Evolutionary conservation across 2,797 vertebrate species (phyloP).

Genomic region (Euphonia xanthogaster): DNA sequence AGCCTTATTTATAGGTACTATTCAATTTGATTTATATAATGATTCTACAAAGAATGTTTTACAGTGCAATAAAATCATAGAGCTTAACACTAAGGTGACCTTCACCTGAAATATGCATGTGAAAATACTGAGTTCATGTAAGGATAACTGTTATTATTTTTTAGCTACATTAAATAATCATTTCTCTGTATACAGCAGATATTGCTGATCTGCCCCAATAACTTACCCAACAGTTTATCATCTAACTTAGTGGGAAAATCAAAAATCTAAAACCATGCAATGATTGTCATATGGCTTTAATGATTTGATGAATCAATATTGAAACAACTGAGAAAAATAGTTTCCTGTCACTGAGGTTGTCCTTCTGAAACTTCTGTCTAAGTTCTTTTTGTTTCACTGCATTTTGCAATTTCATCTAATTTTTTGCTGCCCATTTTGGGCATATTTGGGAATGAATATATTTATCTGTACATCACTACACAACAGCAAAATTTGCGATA

Average conservation of each 20-base stretch:
- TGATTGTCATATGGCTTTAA: background rate
- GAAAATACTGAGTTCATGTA: background rate
- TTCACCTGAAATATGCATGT: background rate
- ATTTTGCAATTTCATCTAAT: background rate
- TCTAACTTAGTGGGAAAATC: background rate
- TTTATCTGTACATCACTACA: background rate
- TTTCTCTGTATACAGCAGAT: background rate
- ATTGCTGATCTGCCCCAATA: background rate
- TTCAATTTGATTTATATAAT: slow-evolving; percentile 45
- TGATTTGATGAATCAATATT: background rate
- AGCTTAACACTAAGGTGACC: slow-evolving; percentile 28
- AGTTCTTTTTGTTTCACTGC: background rate
- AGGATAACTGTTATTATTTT: background rate
- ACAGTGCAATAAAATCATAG: slow-evolving; percentile 15
- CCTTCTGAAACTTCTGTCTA: background rate
- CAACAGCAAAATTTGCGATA: background rate
- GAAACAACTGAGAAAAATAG: background rate
- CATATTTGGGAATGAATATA: background rate
- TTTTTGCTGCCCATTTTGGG: background rate
- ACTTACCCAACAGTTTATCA: background rate
- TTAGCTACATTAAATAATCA: background rate
- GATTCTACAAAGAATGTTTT: slow-evolving; percentile 36
- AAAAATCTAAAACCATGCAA: background rate
- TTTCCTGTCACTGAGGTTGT: background rate
- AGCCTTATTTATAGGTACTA: slow-evolving; percentile 34